Conservation (phyloP, 2,113 vertebrate species). For the Excalfactoria chinensis region DNA sequence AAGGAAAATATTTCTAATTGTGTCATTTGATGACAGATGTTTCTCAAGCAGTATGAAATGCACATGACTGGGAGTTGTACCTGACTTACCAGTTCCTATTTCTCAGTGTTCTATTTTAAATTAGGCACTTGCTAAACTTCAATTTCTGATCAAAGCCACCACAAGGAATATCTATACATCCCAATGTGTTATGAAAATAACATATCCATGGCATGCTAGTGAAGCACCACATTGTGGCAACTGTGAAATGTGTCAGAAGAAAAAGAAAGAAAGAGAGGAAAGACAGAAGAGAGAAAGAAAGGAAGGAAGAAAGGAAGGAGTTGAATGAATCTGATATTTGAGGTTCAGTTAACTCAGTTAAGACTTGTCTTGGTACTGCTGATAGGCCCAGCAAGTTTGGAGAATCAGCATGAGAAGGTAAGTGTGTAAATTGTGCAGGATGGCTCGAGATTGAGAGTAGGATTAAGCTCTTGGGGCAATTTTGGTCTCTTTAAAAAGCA, state of each 20-base stretch:
- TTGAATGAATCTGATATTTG: not conserved
- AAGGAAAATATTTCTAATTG: not conserved
- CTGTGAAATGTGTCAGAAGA: not conserved
- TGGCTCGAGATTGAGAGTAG: not conserved
- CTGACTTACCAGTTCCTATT: constrained; percentile 25
- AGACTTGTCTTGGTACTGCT: not conserved
- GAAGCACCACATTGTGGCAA: not conserved
- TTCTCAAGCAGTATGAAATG: not conserved
- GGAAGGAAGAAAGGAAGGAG: not conserved
- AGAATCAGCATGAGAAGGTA: not conserved
- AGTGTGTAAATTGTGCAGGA: not conserved
- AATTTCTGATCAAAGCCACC: not conserved
- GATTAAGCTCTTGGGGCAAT: not conserved
- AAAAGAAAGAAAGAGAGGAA: not conserved
- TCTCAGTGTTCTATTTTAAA: not conserved
- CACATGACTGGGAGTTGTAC: not conserved
- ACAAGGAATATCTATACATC: not conserved
- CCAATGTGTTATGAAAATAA: not conserved
- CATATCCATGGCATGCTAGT: not conserved
- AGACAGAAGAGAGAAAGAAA: no score
- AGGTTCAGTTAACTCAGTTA: not conserved
- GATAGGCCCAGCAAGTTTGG: not conserved
- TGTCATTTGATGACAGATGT: not conserved
- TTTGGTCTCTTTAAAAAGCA: not conserved
- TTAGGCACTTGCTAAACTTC: not conserved